A percentile compares a stretch with the other conserved stretches of the same genome.
Conservation (phyloP, 2,113 vertebrate species). For the Thunnus maccoyii region DNA sequence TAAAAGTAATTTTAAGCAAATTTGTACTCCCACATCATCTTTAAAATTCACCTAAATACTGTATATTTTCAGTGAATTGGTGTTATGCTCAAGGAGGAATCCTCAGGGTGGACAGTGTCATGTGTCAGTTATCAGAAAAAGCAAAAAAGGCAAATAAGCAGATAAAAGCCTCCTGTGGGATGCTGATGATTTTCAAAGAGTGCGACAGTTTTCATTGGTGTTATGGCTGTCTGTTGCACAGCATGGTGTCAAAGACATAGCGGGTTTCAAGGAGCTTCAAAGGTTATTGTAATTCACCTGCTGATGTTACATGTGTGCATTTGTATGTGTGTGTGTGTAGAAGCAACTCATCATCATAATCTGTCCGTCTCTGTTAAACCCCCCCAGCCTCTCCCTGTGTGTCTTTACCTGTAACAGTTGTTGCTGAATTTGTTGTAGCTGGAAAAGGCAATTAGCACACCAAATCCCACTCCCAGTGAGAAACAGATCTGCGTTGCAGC, state of each 20-base stretch:
- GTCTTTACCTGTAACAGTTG: slow-evolving; percentile 89
- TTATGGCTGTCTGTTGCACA: slow-evolving; percentile 47
- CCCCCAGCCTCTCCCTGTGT: slow-evolving; percentile 11
- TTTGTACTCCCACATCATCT: no score
- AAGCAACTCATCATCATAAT: slow-evolving; percentile 12
- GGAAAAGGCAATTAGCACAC: slow-evolving; percentile 91
- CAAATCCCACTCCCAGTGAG: slow-evolving; percentile 91
- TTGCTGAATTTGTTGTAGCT: slow-evolving; percentile 93
- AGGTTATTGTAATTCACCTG: slow-evolving; percentile 77
- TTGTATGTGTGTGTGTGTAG: slow-evolving; percentile 15
- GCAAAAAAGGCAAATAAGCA: slow-evolving; percentile 9
- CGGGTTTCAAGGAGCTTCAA: slow-evolving; percentile 75
- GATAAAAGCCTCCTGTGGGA: slow-evolving; percentile 48
- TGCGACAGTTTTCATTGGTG: slow-evolving; percentile 56
- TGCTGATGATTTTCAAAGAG: slow-evolving; percentile 67
- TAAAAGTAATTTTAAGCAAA: no score
- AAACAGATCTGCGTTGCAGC: slow-evolving; percentile 91
- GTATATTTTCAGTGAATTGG: not conserved
- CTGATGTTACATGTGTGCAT: not conserved
- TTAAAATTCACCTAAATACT: no score
- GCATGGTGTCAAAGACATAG: slow-evolving; percentile 66
- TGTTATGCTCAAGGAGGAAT: slow-evolving; percentile 20
- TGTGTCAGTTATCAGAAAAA: slow-evolving; percentile 36
- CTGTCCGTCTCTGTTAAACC: not conserved
- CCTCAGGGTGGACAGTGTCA: slow-evolving; percentile 5